Evolutionary conservation across 2,888 invertebrate genomes (phyloP), one percentile per base, ranked within the genome.

Genomic region (Zygothrica quintamaculata): DNA sequence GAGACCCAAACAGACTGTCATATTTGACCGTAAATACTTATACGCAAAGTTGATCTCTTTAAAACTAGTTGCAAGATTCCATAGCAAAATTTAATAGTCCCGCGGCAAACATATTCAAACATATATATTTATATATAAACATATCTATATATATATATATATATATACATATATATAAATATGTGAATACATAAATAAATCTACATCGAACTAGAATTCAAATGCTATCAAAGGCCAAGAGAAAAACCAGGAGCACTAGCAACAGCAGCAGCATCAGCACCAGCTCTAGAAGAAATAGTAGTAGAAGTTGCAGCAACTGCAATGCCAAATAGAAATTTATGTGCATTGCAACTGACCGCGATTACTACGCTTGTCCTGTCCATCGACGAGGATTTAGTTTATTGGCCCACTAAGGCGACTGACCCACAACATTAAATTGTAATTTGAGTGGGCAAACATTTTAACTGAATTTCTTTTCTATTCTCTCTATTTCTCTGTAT

Each of bases 391-490:
- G 62, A 67, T 59, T 78, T 86, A 68, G 86, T 80, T 80, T 80
- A 80, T 80, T 80, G 80, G 84, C 86, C 86, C 80, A 80, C 86
- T 80, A 85, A 84, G 60, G 68, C 84, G 71, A 51, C 80, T 81
- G 81, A 81, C 81, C 81, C 84, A 86, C 81, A 86, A 80, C 80
- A 64, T 81, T 81, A 79, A 81, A 81, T 81, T 86, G 84, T 84
- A 80, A 85, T 80, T 82, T 85, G 85, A 80, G 85, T 81, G 78
- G 75, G 82, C 72, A 77, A 74, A 84, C 85, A 79, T 81, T 79
- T 79, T 62, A 65, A 66, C 72, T 62, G 69, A 68, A 75, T 75
- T 69, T 78, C 60, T 64, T 42, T 55, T 26, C 1, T 44, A 34
- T 50, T 4, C 36, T 26, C 9, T 16, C 18, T 25, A 13, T 22